Evolutionary conservation across 2,888 invertebrate species (phyloP).

Genomic region (Athrips mouffetella): DNA sequence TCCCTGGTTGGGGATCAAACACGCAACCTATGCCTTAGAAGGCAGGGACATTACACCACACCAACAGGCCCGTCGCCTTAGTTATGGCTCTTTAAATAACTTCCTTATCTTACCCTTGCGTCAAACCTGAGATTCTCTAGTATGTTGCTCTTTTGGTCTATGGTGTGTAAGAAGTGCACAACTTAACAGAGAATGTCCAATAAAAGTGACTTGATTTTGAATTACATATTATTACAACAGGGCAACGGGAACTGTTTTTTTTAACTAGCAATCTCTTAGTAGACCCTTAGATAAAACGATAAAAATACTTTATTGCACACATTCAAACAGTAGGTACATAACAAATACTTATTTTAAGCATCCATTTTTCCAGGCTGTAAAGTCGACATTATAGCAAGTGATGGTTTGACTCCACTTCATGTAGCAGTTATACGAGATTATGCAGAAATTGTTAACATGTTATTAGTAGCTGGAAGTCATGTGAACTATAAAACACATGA

Average conservation of each 20-base stretch:
- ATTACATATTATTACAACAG: no score
- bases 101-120: no score
- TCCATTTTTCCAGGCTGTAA: slow-evolving; percentile 72
- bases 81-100: no score
- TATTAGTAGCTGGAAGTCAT: slow-evolving; percentile 77
- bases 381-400: slow-evolving; percentile 81
- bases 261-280: no score
- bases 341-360: neutral
- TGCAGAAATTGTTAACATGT: slow-evolving; percentile 72
- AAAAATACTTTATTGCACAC: neutral
- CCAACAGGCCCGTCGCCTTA: no score
- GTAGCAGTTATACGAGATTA: slow-evolving; percentile 80
- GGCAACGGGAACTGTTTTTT: no score
- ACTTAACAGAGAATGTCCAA: slow-evolving; percentile 1
- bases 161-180: neutral
- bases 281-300: no score
- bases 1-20: no score
- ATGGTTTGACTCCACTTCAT: slow-evolving; percentile 83
- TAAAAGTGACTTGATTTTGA: no score
- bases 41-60: no score
- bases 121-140: no score
- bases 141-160: neutral
- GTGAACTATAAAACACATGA: slow-evolving; percentile 80
- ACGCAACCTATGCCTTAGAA: no score
- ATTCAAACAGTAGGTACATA: neutral